Conservation (phyloP, 2,113 vertebrate species). For the Entomyzon cyanotis region DNA sequence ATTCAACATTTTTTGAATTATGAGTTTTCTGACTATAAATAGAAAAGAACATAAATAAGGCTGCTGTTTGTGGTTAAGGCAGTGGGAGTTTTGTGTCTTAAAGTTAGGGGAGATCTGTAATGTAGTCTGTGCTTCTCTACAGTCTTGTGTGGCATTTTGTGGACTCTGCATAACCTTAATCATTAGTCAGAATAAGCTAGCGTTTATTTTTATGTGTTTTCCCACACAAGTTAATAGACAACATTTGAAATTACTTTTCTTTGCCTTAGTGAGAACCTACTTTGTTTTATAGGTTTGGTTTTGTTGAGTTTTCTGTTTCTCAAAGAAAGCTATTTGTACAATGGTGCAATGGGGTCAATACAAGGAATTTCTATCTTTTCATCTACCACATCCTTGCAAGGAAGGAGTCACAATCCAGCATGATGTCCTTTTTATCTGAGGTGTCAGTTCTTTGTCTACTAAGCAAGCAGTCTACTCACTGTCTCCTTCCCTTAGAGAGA, state of each 20-base stretch:
- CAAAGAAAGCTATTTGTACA: background rate
- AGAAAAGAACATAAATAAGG: background rate
- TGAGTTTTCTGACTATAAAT: background rate
- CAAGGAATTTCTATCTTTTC: background rate
- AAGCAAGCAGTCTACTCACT: background rate
- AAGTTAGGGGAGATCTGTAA: background rate
- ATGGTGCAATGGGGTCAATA: background rate
- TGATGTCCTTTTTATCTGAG: background rate
- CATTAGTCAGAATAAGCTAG: background rate
- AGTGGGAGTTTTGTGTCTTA: background rate
- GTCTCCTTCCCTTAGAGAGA: background rate
- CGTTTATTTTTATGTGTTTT: background rate
- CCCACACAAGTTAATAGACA: background rate
- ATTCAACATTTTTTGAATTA: background rate
- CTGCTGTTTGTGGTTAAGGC: background rate
- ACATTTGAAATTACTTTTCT: background rate
- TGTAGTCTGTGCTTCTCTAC: background rate
- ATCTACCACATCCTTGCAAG: background rate
- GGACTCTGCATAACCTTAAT: background rate
- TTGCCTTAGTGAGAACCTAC: background rate
- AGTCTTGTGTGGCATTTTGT: background rate
- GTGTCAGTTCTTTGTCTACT: background rate
- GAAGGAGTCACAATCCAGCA: background rate
- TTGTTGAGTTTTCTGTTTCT: background rate
- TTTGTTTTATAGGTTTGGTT: background rate